A percentile compares a stretch with the other conserved stretches of the same genome.
Evolutionary conservation across 1,140 invertebrate genomes (phyloP).

Genomic region (Palaemon carinicauda): DNA sequence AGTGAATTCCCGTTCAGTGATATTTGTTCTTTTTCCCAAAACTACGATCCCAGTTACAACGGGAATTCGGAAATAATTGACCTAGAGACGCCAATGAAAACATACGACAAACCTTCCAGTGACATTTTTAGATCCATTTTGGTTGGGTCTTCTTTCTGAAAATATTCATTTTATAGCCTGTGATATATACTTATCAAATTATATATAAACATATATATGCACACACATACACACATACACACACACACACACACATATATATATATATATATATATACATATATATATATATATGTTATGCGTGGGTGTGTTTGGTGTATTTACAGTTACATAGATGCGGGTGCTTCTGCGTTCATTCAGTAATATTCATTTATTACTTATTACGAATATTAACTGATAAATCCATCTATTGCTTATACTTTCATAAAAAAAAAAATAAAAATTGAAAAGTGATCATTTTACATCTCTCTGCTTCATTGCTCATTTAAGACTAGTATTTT

Average conservation of each 20-base stretch:
- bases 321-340: too few species aligned
- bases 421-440: too few species aligned
- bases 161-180: not conserved
- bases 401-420: too few species aligned
- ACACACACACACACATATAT: not conserved
- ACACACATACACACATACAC: conserved; percentile 4
- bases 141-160: not conserved
- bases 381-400: too few species aligned
- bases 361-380: too few species aligned
- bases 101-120: not conserved
- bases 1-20: conserved; percentile 47
- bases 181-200: too few species aligned
- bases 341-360: too few species aligned
- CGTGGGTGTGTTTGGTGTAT: too few species aligned
- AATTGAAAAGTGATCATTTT: too few species aligned
- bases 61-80: conserved; percentile 55
- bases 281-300: not conserved
- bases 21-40: conserved; percentile 49
- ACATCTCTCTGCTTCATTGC: too few species aligned
- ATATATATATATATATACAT: not conserved
- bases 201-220: too few species aligned
- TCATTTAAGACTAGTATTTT: too few species aligned
- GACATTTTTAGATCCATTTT: not conserved
- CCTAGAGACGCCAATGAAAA: not conserved
- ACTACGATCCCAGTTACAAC: conserved; percentile 49